These are phyloP conservation scores for Cyphomyrmex costatus DNA, from an alignment of 1,140 invertebrate species.

Conservation along the genomic window DNA sequence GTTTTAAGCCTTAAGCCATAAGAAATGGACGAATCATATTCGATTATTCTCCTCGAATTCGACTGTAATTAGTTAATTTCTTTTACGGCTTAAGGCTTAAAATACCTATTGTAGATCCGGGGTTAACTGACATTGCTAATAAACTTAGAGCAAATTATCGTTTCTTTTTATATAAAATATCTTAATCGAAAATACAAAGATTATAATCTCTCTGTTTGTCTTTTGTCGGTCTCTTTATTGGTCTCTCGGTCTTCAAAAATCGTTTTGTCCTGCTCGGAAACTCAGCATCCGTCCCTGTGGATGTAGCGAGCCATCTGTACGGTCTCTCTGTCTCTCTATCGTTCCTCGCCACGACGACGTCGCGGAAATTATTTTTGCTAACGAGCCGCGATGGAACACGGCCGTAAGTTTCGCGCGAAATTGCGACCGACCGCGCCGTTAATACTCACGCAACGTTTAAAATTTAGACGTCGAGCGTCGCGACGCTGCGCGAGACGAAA, in stretches of 20 bases:
- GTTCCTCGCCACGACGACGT: background rate
- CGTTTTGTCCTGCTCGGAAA: background rate
- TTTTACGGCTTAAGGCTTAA: no score
- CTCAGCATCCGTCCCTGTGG: slow-evolving; percentile 11
- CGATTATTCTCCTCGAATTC: no score
- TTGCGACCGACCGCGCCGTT: slow-evolving; percentile 70
- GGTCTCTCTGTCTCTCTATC: background rate
- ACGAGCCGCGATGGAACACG: slow-evolving; percentile 72
- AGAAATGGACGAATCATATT: no score
- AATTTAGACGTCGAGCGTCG: slow-evolving; percentile 66
- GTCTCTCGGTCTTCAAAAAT: background rate
- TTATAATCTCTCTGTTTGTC: background rate
- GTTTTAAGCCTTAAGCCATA: no score
- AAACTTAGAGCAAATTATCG: background rate
- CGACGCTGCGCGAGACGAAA: background rate
- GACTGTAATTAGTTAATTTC: no score
- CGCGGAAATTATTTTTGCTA: slow-evolving; percentile 76
- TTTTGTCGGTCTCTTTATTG: background rate
- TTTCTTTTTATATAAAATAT: background rate
- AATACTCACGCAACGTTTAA: slow-evolving; percentile 72
- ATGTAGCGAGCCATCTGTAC: slow-evolving; percentile 47
- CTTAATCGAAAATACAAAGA: background rate
- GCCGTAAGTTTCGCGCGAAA: slow-evolving; percentile 74
- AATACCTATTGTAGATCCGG: no score
- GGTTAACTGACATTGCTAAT: background rate